Evolutionary conservation across 2,797 vertebrate genomes (phyloP), one percentile per base, ranked within the genome.

Genomic region (Characodon lateralis): DNA sequence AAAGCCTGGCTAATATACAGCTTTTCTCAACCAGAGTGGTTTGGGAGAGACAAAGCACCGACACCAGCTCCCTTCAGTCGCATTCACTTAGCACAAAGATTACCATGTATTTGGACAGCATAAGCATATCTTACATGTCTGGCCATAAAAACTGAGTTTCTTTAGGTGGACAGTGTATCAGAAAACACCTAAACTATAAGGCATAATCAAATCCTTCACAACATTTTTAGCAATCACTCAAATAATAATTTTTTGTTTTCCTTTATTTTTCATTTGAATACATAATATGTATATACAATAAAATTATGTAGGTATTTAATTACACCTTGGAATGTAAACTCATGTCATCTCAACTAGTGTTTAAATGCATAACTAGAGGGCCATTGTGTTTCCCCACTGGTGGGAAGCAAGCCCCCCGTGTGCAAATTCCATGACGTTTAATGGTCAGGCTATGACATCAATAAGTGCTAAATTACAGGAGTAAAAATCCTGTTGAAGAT

Each of bases 1-100:
- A 22, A 53, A 77, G 78, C 69, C 61, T n/a, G 73, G 82, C 72
- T 91, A 83, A 87, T 78, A 78, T 79, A 78, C 79, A 79, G 82
- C 78, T 43, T 68, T 68, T 43, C 65, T 68, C 39, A 24, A 22
- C 65, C 22, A n/a, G 65, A 43, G 39, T 24, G 39, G 39, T 43
- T 41, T 41, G 65, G 39, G 65, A 68, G 39, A 68, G 39, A 22
- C 65, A 43, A 22, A 43, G 65, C 39, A 68, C 5, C 6, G 65
- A 43, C 65, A 13, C 39, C 65, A 26, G 39, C 65, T 68, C 22
- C 65, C 10, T 68, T 68, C 65, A 43, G 39, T 22, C 22, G 2
- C 65, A 66, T 13, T 68, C 41, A 68, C 65, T 68, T n/a, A 46
- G 41, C 9, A n/a, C 41, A 68, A 14, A 68, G 65, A 16, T 68